Evolutionary conservation across 2,888 invertebrate species (phyloP), one percentile per base, ranked within the genome.

Genomic region (Platerodrilus igneus): DNA sequence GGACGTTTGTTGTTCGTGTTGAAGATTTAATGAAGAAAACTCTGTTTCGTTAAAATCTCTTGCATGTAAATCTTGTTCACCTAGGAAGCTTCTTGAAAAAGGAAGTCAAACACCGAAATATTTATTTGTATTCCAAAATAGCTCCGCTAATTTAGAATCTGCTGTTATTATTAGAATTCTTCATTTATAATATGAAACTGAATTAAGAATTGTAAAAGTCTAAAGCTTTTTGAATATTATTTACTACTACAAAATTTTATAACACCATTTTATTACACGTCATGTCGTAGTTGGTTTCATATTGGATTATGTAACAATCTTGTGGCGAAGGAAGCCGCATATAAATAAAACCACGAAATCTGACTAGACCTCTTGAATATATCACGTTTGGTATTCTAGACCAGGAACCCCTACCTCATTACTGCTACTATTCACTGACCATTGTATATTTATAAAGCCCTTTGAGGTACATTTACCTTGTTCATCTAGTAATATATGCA

Each of bases 401-500:
- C 43, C 26, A 25, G 15, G 22, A 26, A 31, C 35, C 34, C 39
- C 37, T 38, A 34, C 29, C 43, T 34, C 29, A 16, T 25, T n/a
- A n/a, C n/a, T 38, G 32, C 35, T 43, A 39, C 38, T 35, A 43
- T 43, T 39, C 43, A 35, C 31, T 43, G 26, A 22, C 38, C 38
- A 38, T 43, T 43, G 43, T 43, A 21, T 11, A 17, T 15, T 10
- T 30, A 39, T 43, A 43, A 43, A 23, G 35, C 31, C 11, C 38
- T 38, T 39, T 43, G 43, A 43, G 43, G 43, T 43, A 38, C 39
- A 35, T 43, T 43, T 38, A 38, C 38, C 31, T 27, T 43, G 14
- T 31, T 43, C 35, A 43, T 39, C 38, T 38, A 38, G 39, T 38
- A 38, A 39, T 43, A 39, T 43, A 43, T 39, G 30, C 38, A 43